A percentile compares a stretch with the other conserved stretches of the same genome.
Conservation (phyloP, 2,888 invertebrate species). For the Calliscelio sp. region DNA sequence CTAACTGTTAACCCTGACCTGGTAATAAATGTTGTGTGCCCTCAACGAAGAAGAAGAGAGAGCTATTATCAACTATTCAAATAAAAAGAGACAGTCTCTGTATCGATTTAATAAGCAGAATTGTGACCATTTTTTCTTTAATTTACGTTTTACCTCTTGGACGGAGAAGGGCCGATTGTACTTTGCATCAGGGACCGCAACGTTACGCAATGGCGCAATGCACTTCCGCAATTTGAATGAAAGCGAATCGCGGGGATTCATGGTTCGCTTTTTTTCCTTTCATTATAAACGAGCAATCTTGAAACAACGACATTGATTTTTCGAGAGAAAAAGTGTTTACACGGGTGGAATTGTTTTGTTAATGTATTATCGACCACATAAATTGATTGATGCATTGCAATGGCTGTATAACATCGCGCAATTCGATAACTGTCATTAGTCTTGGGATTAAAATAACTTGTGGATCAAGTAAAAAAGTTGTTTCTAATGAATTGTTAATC, state of each 20-base stretch:
- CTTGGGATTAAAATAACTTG: too few species aligned
- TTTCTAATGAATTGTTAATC: too few species aligned
- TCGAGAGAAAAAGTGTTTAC: neutral
- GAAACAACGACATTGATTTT: slow-evolving; percentile 23
- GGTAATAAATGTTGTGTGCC: slow-evolving; percentile 82
- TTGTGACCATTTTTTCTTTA: slow-evolving; percentile 51
- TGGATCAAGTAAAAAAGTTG: too few species aligned
- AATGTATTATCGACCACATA: neutral
- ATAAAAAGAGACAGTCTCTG: slow-evolving; percentile 34
- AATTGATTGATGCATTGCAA: slow-evolving; percentile 3
- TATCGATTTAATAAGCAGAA: slow-evolving; percentile 68
- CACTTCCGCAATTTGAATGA: neutral
- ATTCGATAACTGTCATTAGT: too few species aligned
- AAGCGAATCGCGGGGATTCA: too few species aligned
- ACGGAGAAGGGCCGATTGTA: neutral
- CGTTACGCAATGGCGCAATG: slow-evolving; percentile 9
- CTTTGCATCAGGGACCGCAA: neutral
- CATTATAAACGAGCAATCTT: slow-evolving; percentile 5
- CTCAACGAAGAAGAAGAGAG: slow-evolving; percentile 55
- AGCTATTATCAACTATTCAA: slow-evolving; percentile 37
- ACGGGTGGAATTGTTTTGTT: slow-evolving; percentile 13
- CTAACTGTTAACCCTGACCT: slow-evolving; percentile 85
- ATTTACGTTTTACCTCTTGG: neutral
- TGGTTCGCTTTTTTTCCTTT: too few species aligned
- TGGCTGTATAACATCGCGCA: neutral